Evolutionary conservation across 2,797 vertebrate genomes (phyloP).

Genomic region (Diglossa cyanea): DNA sequence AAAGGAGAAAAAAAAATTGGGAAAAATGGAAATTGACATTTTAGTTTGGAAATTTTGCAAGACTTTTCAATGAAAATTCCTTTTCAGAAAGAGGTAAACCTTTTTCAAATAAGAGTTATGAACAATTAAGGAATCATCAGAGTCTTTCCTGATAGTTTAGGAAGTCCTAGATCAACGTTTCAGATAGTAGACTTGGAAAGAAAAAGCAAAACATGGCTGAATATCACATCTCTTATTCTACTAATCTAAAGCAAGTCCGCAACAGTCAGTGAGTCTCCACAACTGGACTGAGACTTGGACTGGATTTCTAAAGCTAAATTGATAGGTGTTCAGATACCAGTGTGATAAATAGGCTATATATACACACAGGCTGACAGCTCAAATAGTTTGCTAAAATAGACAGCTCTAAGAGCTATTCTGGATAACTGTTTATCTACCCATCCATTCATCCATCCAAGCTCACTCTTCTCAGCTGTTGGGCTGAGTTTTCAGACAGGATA

Average conservation of each 20-base stretch:
- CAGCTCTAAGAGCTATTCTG: not conserved
- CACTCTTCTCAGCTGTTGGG: not conserved
- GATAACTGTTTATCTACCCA: slow-evolving; percentile 10
- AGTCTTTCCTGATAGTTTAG: not conserved
- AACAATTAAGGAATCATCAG: not conserved
- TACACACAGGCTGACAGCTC: slow-evolving; percentile 30
- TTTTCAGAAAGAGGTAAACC: not conserved
- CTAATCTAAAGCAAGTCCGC: not conserved
- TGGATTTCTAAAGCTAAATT: slow-evolving; percentile 48
- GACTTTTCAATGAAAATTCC: not conserved
- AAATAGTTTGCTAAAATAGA: slow-evolving; percentile 39
- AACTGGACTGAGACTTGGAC: slow-evolving; percentile 1
- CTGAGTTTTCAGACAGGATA: slow-evolving; percentile 31
- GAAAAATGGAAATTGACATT: not conserved
- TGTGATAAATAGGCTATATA: slow-evolving; percentile 33
- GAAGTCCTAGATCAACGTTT: not conserved
- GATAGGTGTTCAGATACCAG: slow-evolving; percentile 35
- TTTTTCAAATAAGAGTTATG: not conserved
- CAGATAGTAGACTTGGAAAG: not conserved
- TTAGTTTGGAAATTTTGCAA: not conserved
- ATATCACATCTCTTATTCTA: not conserved
- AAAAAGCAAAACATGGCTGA: not conserved
- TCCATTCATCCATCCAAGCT: slow-evolving; percentile 12
- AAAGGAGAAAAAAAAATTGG: not conserved
- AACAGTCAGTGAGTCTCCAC: not conserved